Evolutionary conservation across 2,888 invertebrate species (phyloP).

Genomic region (Villa cingulata): DNA sequence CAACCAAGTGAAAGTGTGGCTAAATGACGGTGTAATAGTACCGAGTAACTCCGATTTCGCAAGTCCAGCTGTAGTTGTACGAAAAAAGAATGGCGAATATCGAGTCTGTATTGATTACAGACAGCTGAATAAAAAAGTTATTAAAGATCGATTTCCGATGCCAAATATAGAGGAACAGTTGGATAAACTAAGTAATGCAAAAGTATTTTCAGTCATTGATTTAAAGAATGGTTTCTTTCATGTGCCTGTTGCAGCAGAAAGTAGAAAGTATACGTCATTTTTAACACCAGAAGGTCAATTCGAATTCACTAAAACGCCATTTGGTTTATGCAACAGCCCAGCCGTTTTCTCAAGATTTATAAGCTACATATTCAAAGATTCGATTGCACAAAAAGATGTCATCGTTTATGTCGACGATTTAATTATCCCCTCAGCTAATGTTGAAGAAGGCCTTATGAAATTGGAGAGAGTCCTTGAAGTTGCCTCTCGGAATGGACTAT

Average conservation of each 20-base stretch:
- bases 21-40: slow-evolving; percentile 14
- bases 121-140: slow-evolving; percentile 1
- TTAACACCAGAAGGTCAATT: slow-evolving; percentile 28
- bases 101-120: slow-evolving; percentile 19
- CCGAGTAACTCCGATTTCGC: slow-evolving; percentile 14
- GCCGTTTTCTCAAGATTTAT: slow-evolving; percentile 22
- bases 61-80: slow-evolving; percentile 16
- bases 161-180: slow-evolving; percentile 10
- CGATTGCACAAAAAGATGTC: slow-evolving; percentile 7
- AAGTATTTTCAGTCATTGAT: slow-evolving; percentile 18
- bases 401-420: slow-evolving; percentile 12
- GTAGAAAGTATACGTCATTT: slow-evolving; percentile 25
- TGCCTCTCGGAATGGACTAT: too few relatives aligned
- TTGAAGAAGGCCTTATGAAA: background rate
- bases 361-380: slow-evolving; percentile 8
- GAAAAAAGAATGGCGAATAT: slow-evolving; percentile 14
- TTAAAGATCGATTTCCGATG: too few relatives aligned
- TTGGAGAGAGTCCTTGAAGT: too few relatives aligned
- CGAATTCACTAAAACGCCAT: slow-evolving; percentile 30
- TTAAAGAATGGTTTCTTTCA: slow-evolving; percentile 6
- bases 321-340: slow-evolving; percentile 29
- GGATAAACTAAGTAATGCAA: slow-evolving; percentile 16
- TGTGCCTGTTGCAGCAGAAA: background rate
- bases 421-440: slow-evolving; percentile 5
- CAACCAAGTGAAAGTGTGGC: slow-evolving; percentile 20